phyloP scores from a whole-genome alignment of 2,113 vertebrate species.

The Pteruthius melanotis region DNA sequence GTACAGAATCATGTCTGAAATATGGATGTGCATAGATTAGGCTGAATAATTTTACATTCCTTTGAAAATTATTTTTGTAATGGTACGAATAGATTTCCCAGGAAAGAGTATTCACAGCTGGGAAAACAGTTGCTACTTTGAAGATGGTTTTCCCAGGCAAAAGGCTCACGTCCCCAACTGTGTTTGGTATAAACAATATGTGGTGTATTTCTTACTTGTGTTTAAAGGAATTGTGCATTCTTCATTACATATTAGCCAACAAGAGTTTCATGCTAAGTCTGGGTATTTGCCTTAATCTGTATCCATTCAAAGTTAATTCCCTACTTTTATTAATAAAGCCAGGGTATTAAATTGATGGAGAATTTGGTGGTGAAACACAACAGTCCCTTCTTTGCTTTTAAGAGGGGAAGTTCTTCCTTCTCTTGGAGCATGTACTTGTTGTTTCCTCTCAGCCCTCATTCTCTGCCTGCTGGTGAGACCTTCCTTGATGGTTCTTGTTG shows the following conservation, averaged over 20 bases:
- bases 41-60: constrained; percentile 64
- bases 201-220: constrained; percentile 35
- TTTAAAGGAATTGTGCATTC: constrained; percentile 13
- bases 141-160: constrained; percentile 81
- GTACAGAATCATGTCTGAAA: constrained; percentile 1
- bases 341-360: background rate
- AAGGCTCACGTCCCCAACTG: constrained; percentile 72
- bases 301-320: background rate
- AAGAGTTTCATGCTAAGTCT: background rate
- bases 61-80: constrained; percentile 74
- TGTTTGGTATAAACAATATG: constrained; percentile 65
- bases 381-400: background rate
- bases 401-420: background rate
- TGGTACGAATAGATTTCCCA: constrained; percentile 75
- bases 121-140: constrained; percentile 82
- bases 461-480: background rate
- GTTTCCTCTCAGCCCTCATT: background rate
- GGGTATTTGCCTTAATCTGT: background rate
- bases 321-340: background rate
- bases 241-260: background rate
- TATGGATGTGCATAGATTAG: constrained; percentile 57
- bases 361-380: background rate
- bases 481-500: background rate
- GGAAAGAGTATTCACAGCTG: constrained; percentile 77
- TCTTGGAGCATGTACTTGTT: background rate